Conservation (phyloP, 2,797 vertebrate genomes). For the Cheirogaleus major region DNA sequence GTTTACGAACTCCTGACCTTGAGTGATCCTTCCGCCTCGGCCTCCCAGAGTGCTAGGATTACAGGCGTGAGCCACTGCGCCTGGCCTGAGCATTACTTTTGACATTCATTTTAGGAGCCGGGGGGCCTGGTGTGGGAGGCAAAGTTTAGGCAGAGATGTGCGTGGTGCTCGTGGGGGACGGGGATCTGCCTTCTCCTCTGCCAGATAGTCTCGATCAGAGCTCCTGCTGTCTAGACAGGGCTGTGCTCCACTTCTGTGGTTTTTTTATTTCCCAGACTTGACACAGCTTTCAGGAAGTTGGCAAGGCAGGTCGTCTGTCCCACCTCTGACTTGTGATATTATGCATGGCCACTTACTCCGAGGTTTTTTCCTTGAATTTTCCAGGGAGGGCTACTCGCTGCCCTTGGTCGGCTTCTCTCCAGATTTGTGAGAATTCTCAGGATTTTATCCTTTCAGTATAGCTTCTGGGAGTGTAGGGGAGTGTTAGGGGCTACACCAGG, state of each 20-base stretch:
- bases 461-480: not conserved
- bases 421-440: not conserved
- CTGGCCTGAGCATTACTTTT: not conserved
- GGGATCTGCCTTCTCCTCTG: not conserved
- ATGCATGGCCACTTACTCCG: not conserved
- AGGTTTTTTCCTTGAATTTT: not conserved
- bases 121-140: not conserved
- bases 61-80: too few species aligned
- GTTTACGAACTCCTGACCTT: too few species aligned
- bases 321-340: not conserved
- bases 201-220: not conserved
- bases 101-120: not conserved
- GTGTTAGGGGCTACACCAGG: not conserved
- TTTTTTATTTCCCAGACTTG: not conserved
- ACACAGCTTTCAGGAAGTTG: not conserved
- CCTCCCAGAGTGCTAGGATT: too few species aligned
- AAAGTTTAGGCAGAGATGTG: not conserved
- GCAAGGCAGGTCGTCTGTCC: not conserved
- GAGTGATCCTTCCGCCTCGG: too few species aligned
- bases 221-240: not conserved
- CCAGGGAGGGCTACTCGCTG: too few species aligned
- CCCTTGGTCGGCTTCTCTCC: not conserved
- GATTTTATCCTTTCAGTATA: not conserved
- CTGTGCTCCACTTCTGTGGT: not conserved
- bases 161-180: not conserved